Percentiles rank a stretch among this genome's conserved stretches.
These are phyloP conservation scores for Rhinogobius similis DNA, from an alignment of 2,113 vertebrate genomes.

Conservation along the genomic window DNA sequence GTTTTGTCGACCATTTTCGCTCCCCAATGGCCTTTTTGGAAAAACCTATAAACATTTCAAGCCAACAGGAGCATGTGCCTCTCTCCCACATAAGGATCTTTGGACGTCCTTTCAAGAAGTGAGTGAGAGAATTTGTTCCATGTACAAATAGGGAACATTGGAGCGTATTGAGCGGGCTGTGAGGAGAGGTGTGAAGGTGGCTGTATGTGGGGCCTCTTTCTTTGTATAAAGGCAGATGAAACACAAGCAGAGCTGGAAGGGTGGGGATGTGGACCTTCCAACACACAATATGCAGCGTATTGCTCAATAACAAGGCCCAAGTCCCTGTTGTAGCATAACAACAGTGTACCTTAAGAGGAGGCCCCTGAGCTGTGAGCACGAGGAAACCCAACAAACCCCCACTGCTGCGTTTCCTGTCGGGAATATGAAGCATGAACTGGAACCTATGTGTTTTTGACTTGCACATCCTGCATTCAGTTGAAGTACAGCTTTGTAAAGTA, in stretches of 20 bases:
- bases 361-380: slow-evolving; percentile 20
- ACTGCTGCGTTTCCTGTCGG: slow-evolving; percentile 19
- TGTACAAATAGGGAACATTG: slow-evolving; percentile 44
- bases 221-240: slow-evolving; percentile 60
- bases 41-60: slow-evolving; percentile 73
- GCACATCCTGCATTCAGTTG: neutral
- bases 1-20: slow-evolving; percentile 57
- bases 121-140: slow-evolving; percentile 30
- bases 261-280: slow-evolving; percentile 39
- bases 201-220: slow-evolving; percentile 54
- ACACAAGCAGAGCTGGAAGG: slow-evolving; percentile 52
- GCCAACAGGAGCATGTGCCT: slow-evolving; percentile 59
- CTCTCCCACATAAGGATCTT: slow-evolving; percentile 50
- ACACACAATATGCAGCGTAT: slow-evolving; percentile 43
- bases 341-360: slow-evolving; percentile 34
- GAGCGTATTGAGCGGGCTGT: slow-evolving; percentile 42
- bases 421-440: neutral
- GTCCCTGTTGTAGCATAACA: slow-evolving; percentile 32
- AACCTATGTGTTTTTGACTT: neutral
- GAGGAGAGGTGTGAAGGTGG: slow-evolving; percentile 58
- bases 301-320: slow-evolving; percentile 55
- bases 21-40: slow-evolving; percentile 45
- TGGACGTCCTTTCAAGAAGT: neutral
- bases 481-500: neutral
- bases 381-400: neutral